Evolutionary conservation across 2,113 vertebrate genomes (phyloP).

Genomic region (Recurvirostra avosetta): DNA sequence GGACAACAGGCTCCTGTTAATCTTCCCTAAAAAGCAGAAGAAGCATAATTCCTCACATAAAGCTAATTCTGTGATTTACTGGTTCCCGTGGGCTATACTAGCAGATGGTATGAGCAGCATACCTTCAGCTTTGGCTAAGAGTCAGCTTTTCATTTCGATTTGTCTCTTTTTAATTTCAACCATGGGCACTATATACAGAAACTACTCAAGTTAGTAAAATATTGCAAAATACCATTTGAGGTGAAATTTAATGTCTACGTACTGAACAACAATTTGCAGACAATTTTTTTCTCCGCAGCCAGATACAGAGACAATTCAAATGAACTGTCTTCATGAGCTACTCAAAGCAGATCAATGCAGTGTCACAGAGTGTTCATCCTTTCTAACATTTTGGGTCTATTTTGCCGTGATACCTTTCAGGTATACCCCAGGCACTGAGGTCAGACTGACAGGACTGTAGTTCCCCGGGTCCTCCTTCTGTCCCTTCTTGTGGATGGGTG

Average conservation of each 20-base stretch:
- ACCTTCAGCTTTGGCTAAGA: constrained; percentile 22
- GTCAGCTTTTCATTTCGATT: constrained; percentile 36
- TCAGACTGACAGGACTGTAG: too few relatives aligned
- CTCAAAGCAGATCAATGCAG: neutral
- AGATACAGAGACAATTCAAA: neutral
- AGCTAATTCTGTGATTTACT: constrained; percentile 41
- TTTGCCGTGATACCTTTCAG: neutral
- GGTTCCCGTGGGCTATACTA: constrained; percentile 7
- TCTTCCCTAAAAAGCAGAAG: constrained; percentile 16
- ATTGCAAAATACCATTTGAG: constrained; percentile 17
- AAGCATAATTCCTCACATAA: constrained; percentile 30
- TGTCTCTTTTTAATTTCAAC: constrained; percentile 30
- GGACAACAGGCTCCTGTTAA: neutral
- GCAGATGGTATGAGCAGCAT: constrained; percentile 42
- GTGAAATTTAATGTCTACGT: neutral
- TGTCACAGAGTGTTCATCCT: neutral
- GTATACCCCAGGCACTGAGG: too few relatives aligned
- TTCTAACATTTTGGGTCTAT: neutral
- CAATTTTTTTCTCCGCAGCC: neutral
- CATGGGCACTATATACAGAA: constrained; percentile 7
- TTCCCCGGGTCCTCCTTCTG: too few relatives aligned
- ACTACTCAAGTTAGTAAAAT: constrained; percentile 31
- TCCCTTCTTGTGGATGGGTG: too few relatives aligned
- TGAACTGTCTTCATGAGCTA: neutral
- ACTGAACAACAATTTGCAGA: neutral